Percentiles rank a stretch among this genome's conserved stretches.
These are phyloP conservation scores for Diplazon laetatorius DNA, from an alignment of 2,888 invertebrate genomes.

Conservation along the genomic window DNA sequence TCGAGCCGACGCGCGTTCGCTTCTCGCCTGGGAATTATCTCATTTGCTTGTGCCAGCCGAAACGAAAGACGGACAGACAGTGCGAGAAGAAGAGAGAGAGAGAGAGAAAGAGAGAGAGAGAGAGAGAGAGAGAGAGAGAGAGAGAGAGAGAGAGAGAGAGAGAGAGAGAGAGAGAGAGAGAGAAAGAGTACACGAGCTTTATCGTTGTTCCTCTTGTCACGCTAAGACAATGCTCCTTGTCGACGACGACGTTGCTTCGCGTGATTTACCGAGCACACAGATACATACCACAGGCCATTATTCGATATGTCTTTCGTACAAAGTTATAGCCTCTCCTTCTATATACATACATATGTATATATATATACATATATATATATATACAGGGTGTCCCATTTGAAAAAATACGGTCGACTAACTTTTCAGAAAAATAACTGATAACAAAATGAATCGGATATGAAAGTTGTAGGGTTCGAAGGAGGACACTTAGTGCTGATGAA, in stretches of 20 bases:
- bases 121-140: no score
- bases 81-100: neutral
- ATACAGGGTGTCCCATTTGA: neutral
- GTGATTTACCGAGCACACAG: conserved; percentile 42
- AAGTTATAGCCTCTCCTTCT: conserved; percentile 20
- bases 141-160: no score
- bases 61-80: neutral
- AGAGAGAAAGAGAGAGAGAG: no score
- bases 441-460: no score
- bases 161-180: no score
- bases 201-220: conserved; percentile 48
- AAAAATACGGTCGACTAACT: no score
- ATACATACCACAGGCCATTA: conserved; percentile 1
- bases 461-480: no score
- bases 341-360: neutral
- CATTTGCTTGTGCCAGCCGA: conserved; percentile 46
- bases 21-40: conserved; percentile 61
- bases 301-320: conserved; percentile 26
- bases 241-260: conserved; percentile 28
- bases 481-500: no score
- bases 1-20: conserved; percentile 73
- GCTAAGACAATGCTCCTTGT: conserved; percentile 33
- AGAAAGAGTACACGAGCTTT: conserved; percentile 20
- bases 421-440: no score
- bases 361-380: conserved; percentile 9